phyloP scores from a whole-genome alignment of 2,888 invertebrate species.

The Drosophila suboccidentalis region DNA sequence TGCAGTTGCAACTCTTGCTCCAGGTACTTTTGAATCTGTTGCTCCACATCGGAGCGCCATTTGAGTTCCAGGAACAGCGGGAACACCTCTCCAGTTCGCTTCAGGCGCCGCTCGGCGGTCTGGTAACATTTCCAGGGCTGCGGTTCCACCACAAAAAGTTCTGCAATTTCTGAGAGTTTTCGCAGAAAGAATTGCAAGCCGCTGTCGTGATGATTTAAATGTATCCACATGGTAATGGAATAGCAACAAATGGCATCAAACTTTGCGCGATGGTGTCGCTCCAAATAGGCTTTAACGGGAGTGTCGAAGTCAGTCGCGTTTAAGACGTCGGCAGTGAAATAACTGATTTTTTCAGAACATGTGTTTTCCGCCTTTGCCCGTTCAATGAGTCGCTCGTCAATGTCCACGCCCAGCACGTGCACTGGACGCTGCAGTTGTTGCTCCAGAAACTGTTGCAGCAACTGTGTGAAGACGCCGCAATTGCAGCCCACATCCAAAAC shows the following conservation, averaged over 20 bases:
- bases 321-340: constrained; percentile 88
- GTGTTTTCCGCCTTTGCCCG: constrained; percentile 88
- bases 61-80: constrained; percentile 87
- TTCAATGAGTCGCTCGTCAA: constrained; percentile 90
- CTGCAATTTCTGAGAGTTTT: constrained; percentile 86
- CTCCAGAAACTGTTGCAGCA: constrained; percentile 62
- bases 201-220: constrained; percentile 92
- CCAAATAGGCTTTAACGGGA: constrained; percentile 86
- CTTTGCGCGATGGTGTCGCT: constrained; percentile 82
- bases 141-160: constrained; percentile 91
- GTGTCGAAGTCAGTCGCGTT: constrained; percentile 79
- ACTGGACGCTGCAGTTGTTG: constrained; percentile 58
- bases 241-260: constrained; percentile 92
- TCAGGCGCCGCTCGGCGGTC: constrained; percentile 90
- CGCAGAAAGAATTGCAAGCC: constrained; percentile 89
- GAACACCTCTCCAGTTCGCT: constrained; percentile 88
- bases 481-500: constrained; percentile 89
- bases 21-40: constrained; percentile 88
- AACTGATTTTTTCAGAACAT: constrained; percentile 86
- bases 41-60: constrained; percentile 88
- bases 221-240: constrained; percentile 96
- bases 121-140: constrained; percentile 95
- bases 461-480: constrained; percentile 90
- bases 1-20: constrained; percentile 85
- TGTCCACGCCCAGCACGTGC: constrained; percentile 89